phyloP scores from a whole-genome alignment of 30 jellyfish, hydroid and myxozoan species.

The Aurelia aurita complex sp. Pacific region DNA sequence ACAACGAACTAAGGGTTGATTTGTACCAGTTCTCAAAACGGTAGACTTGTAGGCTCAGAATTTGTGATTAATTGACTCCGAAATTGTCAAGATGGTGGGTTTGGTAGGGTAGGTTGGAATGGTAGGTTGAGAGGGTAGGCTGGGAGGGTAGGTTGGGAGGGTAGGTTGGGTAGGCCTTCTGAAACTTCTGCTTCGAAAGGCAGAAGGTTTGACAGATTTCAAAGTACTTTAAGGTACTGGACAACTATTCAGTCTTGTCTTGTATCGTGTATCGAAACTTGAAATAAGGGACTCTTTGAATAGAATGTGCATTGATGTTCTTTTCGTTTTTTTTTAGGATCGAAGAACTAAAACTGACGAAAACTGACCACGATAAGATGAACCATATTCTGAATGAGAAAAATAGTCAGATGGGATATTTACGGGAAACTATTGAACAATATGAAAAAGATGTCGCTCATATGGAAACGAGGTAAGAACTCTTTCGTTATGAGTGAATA shows the following conservation, averaged over 20 bases:
- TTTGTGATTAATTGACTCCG: not conserved
- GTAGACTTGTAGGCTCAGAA: not conserved
- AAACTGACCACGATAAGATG: slow-evolving; percentile 84
- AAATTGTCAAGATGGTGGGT: too few relatives aligned
- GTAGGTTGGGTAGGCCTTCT: too few relatives aligned
- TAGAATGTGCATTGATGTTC: too few relatives aligned
- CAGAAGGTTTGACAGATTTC: too few relatives aligned
- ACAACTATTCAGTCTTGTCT: too few relatives aligned
- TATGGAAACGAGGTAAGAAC: slow-evolving; percentile 81
- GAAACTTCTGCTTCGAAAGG: too few relatives aligned
- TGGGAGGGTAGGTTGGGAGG: too few relatives aligned
- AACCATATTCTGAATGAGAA: slow-evolving; percentile 85
- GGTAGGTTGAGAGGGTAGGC: too few relatives aligned
- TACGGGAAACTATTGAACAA: slow-evolving; percentile 74
- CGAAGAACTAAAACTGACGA: slow-evolving; percentile 84
- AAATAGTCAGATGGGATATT: slow-evolving; percentile 72
- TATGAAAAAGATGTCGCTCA: slow-evolving; percentile 71
- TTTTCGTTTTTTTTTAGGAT: slow-evolving; percentile 32
- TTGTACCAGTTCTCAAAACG: not conserved
- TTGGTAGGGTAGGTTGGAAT: too few relatives aligned
- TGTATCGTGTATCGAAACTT: too few relatives aligned
- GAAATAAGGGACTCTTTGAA: too few relatives aligned
- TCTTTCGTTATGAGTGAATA: not conserved
- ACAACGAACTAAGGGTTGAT: not conserved
- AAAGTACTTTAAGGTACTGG: too few relatives aligned